These are phyloP conservation scores for Drosophila borborema DNA, from an alignment of 2,888 invertebrate genomes.

Conservation along the genomic window DNA sequence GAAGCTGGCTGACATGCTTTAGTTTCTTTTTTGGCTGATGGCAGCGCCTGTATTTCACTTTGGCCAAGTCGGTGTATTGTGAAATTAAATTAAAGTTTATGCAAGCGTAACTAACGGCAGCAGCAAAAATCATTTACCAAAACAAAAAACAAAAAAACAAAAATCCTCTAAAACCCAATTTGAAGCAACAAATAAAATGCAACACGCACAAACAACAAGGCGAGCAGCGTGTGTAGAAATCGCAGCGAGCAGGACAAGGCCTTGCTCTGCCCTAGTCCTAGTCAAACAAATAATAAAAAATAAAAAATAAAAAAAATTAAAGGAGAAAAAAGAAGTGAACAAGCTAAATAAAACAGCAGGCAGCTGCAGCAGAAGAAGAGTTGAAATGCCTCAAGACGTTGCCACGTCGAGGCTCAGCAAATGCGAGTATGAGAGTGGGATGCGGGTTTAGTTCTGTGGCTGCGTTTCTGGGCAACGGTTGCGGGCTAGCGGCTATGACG, in stretches of 20 bases:
- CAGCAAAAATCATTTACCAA: constrained; percentile 64
- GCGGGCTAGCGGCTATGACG: constrained; percentile 38
- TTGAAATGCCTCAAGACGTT: constrained; percentile 41
- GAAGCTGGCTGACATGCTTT: constrained; percentile 13
- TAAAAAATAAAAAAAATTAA: no score
- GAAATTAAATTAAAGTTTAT: constrained; percentile 80
- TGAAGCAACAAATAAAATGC: constrained; percentile 76
- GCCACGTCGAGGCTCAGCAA: constrained; percentile 13
- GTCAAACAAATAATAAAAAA: neutral
- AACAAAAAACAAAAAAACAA: constrained; percentile 59
- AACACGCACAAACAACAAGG: constrained; percentile 66
- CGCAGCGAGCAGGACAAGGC: constrained; percentile 31
- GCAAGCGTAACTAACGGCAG: constrained; percentile 79
- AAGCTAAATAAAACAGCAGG: neutral
- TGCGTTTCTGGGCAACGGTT: constrained; percentile 33
- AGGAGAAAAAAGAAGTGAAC: neutral
- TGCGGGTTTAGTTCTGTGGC: constrained; percentile 29
- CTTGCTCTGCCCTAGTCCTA: constrained; percentile 20
- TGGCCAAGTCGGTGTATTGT: constrained; percentile 37
- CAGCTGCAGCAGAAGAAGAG: neutral
- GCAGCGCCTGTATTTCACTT: neutral
- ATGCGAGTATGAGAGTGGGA: neutral
- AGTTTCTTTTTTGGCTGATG: neutral
- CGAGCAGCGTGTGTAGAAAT: constrained; percentile 44
- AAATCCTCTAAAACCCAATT: constrained; percentile 81